Evolutionary conservation across 2,888 invertebrate genomes (phyloP), one percentile per base, ranked within the genome.

Genomic region (Mythimna impura): DNA sequence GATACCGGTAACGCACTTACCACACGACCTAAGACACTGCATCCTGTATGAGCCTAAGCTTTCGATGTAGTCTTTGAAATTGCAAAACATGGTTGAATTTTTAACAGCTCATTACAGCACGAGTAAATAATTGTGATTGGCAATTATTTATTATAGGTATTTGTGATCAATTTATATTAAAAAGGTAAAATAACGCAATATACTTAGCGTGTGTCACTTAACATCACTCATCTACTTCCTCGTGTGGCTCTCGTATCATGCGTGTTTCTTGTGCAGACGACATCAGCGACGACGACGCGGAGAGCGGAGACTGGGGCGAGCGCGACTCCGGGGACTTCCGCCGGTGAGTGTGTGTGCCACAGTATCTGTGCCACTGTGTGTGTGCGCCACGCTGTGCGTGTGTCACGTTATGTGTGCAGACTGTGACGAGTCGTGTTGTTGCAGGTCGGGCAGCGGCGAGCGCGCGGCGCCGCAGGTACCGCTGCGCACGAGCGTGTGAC

Each of bases 241-340:
- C 22, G 22, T 4, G n/a, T 14, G 3, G 12, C 8, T 61, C 4
- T 6, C 14, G 17, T 8, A 14, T n/a, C 6, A 36, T 12, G 12
- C 3, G 5, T 65, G 50, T 43, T 47, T 17, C 12, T 0, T 63
- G 22, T 84, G 2, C 89, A 92, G 93, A 91, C 67, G 92, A 92
- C 52, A 86, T 88, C 70, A 93, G 92, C 82, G 91, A 91, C 81
- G 93, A 92, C 70, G 88, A 87, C 66, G 82, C 84, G 5, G 92
- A 90, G 67, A 88, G 87, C 54, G 91, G 87, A 0, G 90, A 88
- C 30, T 90, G 91, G 91, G 84, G 81, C 43, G 89, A 87, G 30
- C 85, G 86, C 12, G 83, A 83, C 70, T 57, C 74, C 54, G 76
- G 50, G 36, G 84, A 85, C 9, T 75, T n/a, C 43, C 68, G 58